These are phyloP conservation scores for Ptychoptera contaminata DNA, from an alignment of 2,888 invertebrate species.

Conservation along the genomic window DNA sequence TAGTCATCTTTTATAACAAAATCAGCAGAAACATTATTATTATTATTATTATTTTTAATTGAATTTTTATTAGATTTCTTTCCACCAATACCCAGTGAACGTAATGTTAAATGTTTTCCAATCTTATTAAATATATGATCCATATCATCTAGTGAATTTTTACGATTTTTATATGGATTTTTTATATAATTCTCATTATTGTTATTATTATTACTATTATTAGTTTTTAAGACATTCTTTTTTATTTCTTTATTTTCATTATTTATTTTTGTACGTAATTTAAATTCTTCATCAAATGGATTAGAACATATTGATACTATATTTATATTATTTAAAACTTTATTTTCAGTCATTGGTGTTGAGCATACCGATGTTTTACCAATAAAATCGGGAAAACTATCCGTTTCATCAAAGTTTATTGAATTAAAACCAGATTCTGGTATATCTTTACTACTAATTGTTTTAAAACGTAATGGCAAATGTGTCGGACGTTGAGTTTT, in stretches of 20 bases:
- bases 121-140: conserved; percentile 37
- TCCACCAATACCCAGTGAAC: conserved; percentile 35
- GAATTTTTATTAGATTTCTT: conserved; percentile 26
- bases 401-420: conserved; percentile 36
- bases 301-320: conserved; percentile 59
- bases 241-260: conserved; percentile 14
- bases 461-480: conserved; percentile 40
- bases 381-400: conserved; percentile 41
- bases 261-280: conserved; percentile 5
- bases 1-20: no score
- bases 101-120: conserved; percentile 39
- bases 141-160: conserved; percentile 17
- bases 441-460: conserved; percentile 24
- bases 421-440: conserved; percentile 30
- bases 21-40: conserved; percentile 7
- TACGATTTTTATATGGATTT: conserved; percentile 22
- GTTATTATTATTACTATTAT: not conserved
- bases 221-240: not conserved
- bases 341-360: conserved; percentile 63
- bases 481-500: conserved; percentile 34
- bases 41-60: conserved; percentile 15
- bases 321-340: conserved; percentile 55
- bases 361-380: conserved; percentile 62
- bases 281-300: conserved; percentile 31
- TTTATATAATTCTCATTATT: conserved; percentile 22